Percentiles rank a stretch among this genome's conserved stretches.
These are phyloP conservation scores for Amitus sp. DNA, from an alignment of 2,888 invertebrate genomes.

Conservation along the genomic window DNA sequence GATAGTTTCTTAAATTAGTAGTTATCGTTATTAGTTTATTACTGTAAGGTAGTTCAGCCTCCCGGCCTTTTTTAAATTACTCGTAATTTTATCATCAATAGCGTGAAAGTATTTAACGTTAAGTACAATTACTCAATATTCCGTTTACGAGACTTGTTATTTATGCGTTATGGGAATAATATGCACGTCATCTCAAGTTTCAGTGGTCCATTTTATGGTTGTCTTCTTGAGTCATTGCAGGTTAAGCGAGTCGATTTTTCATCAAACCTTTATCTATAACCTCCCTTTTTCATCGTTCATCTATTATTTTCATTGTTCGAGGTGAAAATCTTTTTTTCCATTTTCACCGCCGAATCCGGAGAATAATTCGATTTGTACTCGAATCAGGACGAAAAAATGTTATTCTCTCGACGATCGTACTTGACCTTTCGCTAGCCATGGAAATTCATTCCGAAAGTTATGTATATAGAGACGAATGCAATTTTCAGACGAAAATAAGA, in stretches of 20 bases:
- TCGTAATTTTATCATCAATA: slow-evolving; percentile 64
- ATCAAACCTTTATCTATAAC: no score
- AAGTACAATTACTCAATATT: slow-evolving; percentile 64
- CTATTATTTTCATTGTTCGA: no score
- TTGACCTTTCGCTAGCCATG: no score
- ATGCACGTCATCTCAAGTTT: slow-evolving; percentile 52
- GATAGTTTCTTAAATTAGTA: slow-evolving; percentile 58
- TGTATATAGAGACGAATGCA: no score
- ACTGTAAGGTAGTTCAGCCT: slow-evolving; percentile 55
- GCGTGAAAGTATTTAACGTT: slow-evolving; percentile 64
- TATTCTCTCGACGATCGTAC: no score
- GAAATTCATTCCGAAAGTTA: no score
- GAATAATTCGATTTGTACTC: no score
- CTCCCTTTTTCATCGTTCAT: no score
- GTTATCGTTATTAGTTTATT: slow-evolving; percentile 62
- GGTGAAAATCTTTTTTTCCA: no score
- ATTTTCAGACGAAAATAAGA: no score
- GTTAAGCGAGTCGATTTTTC: slow-evolving; percentile 44
- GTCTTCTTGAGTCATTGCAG: slow-evolving; percentile 37
- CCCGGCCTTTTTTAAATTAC: slow-evolving; percentile 56
- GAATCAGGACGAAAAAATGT: no score
- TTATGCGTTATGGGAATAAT: slow-evolving; percentile 62
- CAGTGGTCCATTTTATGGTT: slow-evolving; percentile 32
- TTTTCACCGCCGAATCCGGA: no score
- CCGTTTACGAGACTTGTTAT: slow-evolving; percentile 58